These are phyloP conservation scores for Andricus quercusramuli DNA, from an alignment of 2,888 invertebrate genomes.

Conservation along the genomic window DNA sequence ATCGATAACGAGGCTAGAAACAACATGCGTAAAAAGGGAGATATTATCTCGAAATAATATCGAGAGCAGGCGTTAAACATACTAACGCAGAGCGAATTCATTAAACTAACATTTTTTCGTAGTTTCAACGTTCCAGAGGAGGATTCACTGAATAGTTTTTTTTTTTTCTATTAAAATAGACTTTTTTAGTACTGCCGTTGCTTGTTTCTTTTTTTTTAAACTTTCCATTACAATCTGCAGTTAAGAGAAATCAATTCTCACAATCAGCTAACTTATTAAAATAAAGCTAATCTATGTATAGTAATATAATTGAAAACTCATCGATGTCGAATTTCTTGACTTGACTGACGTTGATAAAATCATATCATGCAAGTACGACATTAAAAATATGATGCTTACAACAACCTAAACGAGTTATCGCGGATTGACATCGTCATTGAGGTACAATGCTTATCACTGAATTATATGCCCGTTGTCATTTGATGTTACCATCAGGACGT, in stretches of 20 bases:
- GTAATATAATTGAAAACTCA: conserved; percentile 30
- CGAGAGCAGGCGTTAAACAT: background rate
- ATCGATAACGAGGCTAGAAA: background rate
- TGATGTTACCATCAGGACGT: conserved; percentile 4
- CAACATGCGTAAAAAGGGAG: background rate
- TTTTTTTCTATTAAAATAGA: conserved; percentile 17
- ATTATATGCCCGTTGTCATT: conserved; percentile 25
- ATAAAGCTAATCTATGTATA: conserved; percentile 6
- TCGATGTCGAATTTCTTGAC: background rate
- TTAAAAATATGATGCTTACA: background rate
- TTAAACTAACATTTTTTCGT: background rate
- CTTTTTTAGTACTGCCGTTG: conserved; percentile 11
- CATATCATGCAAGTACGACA: background rate
- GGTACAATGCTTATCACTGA: background rate
- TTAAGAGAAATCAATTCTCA: conserved; percentile 3
- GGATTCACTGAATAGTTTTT: conserved; percentile 1
- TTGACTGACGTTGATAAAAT: conserved; percentile 7
- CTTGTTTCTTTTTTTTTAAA: conserved; percentile 10
- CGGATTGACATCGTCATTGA: conserved; percentile 1
- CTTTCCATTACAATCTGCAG: background rate
- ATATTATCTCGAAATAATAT: background rate
- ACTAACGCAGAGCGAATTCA: background rate
- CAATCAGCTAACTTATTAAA: conserved; percentile 1
- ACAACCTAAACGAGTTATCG: conserved; percentile 7
- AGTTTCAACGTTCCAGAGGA: background rate